phyloP scores from a whole-genome alignment of 2,888 invertebrate species.

The Syrphus vitripennis region DNA sequence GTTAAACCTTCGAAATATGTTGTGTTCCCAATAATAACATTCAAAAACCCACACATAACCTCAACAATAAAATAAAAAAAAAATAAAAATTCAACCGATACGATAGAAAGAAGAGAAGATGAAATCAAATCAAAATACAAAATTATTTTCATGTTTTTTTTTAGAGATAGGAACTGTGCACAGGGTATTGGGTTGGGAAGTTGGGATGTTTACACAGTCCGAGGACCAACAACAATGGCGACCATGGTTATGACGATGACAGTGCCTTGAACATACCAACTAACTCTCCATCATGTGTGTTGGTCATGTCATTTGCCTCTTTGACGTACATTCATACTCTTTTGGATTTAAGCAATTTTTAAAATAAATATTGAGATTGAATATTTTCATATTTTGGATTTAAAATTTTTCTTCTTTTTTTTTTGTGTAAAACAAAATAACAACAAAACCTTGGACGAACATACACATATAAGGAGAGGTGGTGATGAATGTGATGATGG shows the following conservation, averaged over 20 bases:
- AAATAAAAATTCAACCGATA: neutral
- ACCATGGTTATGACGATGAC: neutral
- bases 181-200: too few species aligned
- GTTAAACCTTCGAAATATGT: slow-evolving; percentile 6
- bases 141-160: slow-evolving; percentile 28
- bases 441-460: neutral
- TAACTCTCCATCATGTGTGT: neutral
- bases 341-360: slow-evolving; percentile 49
- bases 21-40: slow-evolving; percentile 23
- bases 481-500: neutral
- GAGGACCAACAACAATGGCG: slow-evolving; percentile 31
- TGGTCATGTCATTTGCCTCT: neutral
- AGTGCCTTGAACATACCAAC: neutral
- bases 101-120: neutral
- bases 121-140: slow-evolving; percentile 39
- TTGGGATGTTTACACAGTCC: slow-evolving; percentile 54
- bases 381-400: slow-evolving; percentile 36
- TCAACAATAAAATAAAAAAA: neutral
- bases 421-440: neutral
- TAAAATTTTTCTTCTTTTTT: slow-evolving; percentile 11
- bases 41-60: slow-evolving; percentile 14
- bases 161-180: neutral
- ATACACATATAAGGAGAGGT: neutral
- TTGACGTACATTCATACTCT: neutral
- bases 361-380: slow-evolving; percentile 55